These are phyloP conservation scores for Coregonus suidteri DNA, from an alignment of 2,797 vertebrate genomes.

Conservation along the genomic window DNA sequence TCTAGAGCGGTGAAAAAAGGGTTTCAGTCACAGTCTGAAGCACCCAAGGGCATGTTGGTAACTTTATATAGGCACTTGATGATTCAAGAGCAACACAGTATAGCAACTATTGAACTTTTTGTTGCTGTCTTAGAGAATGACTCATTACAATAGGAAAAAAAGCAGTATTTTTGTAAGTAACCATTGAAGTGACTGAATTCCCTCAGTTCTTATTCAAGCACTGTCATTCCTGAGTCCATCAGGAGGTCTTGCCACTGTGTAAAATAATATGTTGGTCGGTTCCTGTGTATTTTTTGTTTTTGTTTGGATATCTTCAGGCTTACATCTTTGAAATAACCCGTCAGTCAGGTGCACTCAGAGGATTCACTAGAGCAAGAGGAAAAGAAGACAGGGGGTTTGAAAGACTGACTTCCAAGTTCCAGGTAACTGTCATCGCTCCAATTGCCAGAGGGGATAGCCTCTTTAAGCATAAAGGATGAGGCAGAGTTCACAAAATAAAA, in stretches of 20 bases:
- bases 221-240: neutral
- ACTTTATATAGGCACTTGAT: conserved; percentile 48
- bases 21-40: conserved; percentile 54
- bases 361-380: conserved; percentile 27
- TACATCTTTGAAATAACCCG: conserved; percentile 37
- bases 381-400: conserved; percentile 57
- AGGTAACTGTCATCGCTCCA: conserved; percentile 73
- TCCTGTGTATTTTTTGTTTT: neutral
- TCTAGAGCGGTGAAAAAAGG: conserved; percentile 64
- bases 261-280: neutral
- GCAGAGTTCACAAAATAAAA: conserved; percentile 64
- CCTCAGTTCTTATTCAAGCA: neutral
- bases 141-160: too few relatives aligned
- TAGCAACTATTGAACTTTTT: too few relatives aligned
- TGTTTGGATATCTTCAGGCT: conserved; percentile 2
- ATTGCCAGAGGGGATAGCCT: conserved; percentile 77
- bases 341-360: conserved; percentile 38
- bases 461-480: conserved; percentile 76
- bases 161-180: too few relatives aligned
- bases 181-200: neutral
- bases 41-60: conserved; percentile 34
- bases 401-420: conserved; percentile 73
- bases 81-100: conserved; percentile 26
- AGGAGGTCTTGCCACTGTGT: neutral
- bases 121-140: too few relatives aligned